Base-by-base conservation (phyloP, 2,797 vertebrate genomes). In the Scolopax bukidnonensis region DNA sequence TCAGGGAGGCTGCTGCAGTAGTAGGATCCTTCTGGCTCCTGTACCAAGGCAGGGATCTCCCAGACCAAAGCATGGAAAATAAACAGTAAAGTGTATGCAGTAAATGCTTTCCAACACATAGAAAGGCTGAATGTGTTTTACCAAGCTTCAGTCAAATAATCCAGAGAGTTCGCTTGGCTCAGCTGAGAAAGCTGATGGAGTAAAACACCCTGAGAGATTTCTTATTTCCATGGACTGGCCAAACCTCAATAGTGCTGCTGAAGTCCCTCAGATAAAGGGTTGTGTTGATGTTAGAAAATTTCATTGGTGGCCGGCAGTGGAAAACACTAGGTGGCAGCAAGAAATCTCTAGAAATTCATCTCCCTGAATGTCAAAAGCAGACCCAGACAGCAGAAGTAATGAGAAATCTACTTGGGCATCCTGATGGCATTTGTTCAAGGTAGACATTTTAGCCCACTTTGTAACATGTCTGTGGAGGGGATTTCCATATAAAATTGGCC, bases 301-400 rank as follows among this genome's bases (percentile, higher is more conserved):
- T 32, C 2, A 0, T 43, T 2, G 3, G 50, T 38, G 77, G 12
- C 11, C 1, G 0, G 59, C 63, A 10, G 10, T 25, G 50, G 48
- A 17, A 18, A 90, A 38, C 97, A 61, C 85, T 73, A 96, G 96
- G 77, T 97, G 97, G 97, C 95, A 97, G 96, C 95, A 97, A 64
- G 77, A 50, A 93, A 78, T 84, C 82, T 89, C 74, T 82, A 65
- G 24, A 64, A 63, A 16, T 48, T 67, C 20, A 0, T 8, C 11
- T 78, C 41, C 19, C 0, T 32, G n/a, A 11, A 0, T 11, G 32
- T n/a, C 47, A 12, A 13, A 50, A 77, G 80, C 5, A 0, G n/a
- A 19, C 9, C 30, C 21, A 14, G 53, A 3, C 41, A 16, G 68
- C 48, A 19, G 50, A 38, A 38, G 6, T 19, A 8, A 20, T 1